Base-by-base conservation (phyloP, 2,888 invertebrate genomes). In the Leucophenga maculata region DNA sequence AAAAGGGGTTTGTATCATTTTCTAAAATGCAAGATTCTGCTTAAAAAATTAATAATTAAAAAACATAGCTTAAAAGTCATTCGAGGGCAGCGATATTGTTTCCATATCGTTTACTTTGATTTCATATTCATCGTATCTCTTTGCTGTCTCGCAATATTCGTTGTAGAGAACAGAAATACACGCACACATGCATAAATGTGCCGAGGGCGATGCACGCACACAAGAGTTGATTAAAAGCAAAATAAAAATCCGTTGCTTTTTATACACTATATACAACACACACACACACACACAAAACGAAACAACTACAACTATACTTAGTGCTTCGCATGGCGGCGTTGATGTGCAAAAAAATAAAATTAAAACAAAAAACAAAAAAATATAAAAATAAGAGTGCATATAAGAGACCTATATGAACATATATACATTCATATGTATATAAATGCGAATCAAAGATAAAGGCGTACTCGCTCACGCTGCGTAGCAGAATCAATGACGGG, bases 201-300 rank as follows among this genome's bases (percentile, higher is more conserved):
- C 66, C 60, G 69, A 68, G 66, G 75, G 75, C 75, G 75, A 75
- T 75, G 75, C 74, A 75, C 75, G 75, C 72, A 75, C 65, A 74
- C 70, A 70, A 69, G 64, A 74, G 68, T 70, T 31, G 64, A 72
- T 71, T 16, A n/a, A 72, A 70, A 74, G 71, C 71, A 78, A 69
- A 66, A n/a, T 54, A 72, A 69, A 75, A 81, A 75, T 81, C 74
- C 66, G 62, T 62, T 69, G 65, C 69, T 70, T 71, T 71, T 70
- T 70, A 74, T 66, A 74, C 78, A 72, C 75, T 83, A 81, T 71
- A 73, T 80, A 73, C 84, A 80, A 80, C 82, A 75, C 73, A 76
- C 83, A 82, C 80, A 81, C 82, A 54, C 54, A 22, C 18, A 18
- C 9, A 20, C 54, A 22, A 16, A 54, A 8, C 11, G 31, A 57